phyloP scores from a whole-genome alignment of 2,113 vertebrate species.

The Crotalus helleri region DNA sequence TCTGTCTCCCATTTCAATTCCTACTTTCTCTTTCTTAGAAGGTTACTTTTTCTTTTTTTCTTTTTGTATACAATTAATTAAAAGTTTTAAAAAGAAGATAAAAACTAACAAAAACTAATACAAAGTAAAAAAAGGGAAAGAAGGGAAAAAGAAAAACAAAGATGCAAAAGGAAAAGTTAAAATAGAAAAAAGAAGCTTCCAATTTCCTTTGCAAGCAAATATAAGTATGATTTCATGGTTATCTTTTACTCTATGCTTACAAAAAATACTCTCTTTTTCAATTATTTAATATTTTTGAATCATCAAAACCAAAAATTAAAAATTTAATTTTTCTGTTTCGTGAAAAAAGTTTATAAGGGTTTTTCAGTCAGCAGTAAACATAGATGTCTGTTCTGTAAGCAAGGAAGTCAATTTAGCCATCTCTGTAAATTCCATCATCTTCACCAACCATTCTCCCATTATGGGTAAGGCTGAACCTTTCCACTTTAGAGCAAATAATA shows the following conservation, averaged over 20 bases:
- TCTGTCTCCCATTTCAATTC: not conserved
- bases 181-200: not conserved
- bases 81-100: not conserved
- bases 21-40: not conserved
- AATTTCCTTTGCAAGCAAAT: not conserved
- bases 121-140: not conserved
- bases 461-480: not conserved
- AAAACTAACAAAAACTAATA: not conserved
- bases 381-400: not conserved
- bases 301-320: not conserved
- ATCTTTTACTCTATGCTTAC: not conserved
- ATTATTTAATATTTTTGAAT: not conserved
- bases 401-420: not conserved
- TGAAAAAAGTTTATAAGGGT: not conserved
- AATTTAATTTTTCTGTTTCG: not conserved
- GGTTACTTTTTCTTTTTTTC: not conserved
- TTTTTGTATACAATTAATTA: not conserved
- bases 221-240: not conserved
- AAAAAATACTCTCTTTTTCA: not conserved
- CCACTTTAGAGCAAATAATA: not conserved
- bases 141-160: not conserved
- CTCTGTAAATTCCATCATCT: not conserved
- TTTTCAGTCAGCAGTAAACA: not conserved
- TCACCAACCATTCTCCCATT: not conserved
- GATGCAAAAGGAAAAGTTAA: not conserved